Conservation (phyloP, 2,797 vertebrate genomes). For the Falco biarmicus region DNA sequence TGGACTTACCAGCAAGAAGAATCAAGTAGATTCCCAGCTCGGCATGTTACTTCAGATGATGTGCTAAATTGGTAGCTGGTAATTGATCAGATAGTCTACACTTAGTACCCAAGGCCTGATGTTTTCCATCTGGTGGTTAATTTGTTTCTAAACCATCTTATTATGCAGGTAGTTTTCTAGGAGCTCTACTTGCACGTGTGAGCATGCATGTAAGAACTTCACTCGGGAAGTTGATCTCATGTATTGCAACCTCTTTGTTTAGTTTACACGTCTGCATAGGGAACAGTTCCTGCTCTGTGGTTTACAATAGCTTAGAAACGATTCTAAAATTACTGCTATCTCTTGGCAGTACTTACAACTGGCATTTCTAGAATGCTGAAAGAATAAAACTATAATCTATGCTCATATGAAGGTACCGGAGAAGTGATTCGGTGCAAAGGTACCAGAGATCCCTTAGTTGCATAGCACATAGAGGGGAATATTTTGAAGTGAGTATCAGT, state of each 20-base stretch:
- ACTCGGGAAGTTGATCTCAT: background rate
- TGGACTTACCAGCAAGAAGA: background rate
- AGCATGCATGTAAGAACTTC: background rate
- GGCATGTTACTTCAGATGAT: background rate
- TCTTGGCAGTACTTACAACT: background rate
- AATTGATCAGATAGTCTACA: background rate
- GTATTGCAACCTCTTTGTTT: background rate
- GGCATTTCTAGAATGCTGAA: background rate
- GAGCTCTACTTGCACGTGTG: background rate
- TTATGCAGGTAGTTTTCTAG: background rate
- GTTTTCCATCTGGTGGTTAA: background rate
- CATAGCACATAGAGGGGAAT: background rate
- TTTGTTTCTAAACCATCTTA: background rate
- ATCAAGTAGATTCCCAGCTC: background rate
- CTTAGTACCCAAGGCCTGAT: background rate
- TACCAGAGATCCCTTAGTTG: background rate
- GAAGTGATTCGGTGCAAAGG: background rate
- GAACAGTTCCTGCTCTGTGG: background rate
- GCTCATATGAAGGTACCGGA: background rate
- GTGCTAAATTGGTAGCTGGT: background rate
- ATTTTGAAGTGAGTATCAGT: background rate
- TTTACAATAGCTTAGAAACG: background rate
- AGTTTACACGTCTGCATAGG: background rate
- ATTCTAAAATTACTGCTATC: background rate
- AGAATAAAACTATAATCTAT: background rate